These are phyloP conservation scores for Epizoanthus stellaris DNA, from an alignment of 92 coral and sea anemone species.

Conservation along the genomic window DNA sequence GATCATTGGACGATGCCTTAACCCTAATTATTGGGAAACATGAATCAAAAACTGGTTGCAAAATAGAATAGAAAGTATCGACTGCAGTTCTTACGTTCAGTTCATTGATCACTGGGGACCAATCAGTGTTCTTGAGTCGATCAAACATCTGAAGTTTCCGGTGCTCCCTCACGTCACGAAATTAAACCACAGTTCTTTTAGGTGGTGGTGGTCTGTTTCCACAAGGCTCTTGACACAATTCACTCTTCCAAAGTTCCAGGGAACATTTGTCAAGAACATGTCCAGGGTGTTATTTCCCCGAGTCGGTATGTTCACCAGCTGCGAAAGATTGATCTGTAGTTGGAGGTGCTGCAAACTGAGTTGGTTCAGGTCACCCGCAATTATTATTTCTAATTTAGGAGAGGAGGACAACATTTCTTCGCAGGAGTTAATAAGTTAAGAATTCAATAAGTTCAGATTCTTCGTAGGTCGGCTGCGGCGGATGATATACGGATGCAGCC, in stretches of 20 bases:
- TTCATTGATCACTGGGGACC: background rate
- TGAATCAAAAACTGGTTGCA: conserved; percentile 7
- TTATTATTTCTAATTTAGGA: conserved; percentile 54
- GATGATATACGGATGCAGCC: too few species aligned
- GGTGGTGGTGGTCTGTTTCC: conserved; percentile 1
- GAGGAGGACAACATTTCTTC: conserved; percentile 50
- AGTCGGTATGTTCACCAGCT: conserved; percentile 56
- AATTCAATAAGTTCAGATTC: too few species aligned
- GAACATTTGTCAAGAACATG: background rate
- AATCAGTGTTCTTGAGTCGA: conserved; percentile 7
- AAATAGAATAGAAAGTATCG: background rate
- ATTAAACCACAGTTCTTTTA: background rate
- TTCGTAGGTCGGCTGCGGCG: too few species aligned
- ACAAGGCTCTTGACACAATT: background rate
- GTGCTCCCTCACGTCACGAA: background rate
- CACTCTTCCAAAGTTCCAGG: conserved; percentile 3
- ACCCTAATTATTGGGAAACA: background rate
- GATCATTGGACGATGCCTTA: background rate
- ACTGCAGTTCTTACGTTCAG: background rate
- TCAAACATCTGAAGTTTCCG: background rate
- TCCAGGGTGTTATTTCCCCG: conserved; percentile 9
- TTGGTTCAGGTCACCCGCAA: conserved; percentile 69
- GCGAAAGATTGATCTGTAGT: conserved; percentile 53
- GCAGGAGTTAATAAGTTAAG: conserved; percentile 46
- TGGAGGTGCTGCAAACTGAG: conserved; percentile 50